Conservation (phyloP, 2,888 invertebrate genomes). For the Neoascia interrupta region DNA sequence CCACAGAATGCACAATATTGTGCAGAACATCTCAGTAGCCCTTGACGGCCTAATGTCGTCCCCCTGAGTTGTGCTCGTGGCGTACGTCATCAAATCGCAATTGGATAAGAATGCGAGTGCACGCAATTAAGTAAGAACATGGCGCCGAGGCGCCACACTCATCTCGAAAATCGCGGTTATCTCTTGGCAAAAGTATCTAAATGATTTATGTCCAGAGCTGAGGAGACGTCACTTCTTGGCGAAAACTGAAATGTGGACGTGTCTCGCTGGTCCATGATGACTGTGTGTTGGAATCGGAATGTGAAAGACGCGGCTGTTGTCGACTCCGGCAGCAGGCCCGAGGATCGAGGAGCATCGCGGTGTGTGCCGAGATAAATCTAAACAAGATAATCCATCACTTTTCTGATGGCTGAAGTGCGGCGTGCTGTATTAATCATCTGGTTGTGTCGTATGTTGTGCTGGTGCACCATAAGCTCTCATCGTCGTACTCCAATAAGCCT, state of each 20-base stretch:
- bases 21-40: constrained; percentile 25
- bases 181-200: constrained; percentile 55
- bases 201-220: constrained; percentile 65
- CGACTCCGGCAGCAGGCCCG: constrained; percentile 30
- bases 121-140: constrained; percentile 51
- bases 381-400: constrained; percentile 66
- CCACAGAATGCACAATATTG: constrained; percentile 9
- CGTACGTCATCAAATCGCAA: constrained; percentile 65
- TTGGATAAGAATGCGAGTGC: constrained; percentile 52
- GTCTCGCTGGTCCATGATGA: constrained; percentile 11
- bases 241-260: constrained; percentile 53
- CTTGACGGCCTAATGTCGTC: constrained; percentile 28
- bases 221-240: constrained; percentile 63
- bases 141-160: constrained; percentile 65
- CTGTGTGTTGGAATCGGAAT: constrained; percentile 52
- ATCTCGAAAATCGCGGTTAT: constrained; percentile 42
- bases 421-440: constrained; percentile 49
- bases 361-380: constrained; percentile 65
- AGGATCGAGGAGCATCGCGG: no score
- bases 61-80: constrained; percentile 7
- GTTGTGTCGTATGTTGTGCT: constrained; percentile 15
- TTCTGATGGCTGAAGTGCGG: constrained; percentile 62
- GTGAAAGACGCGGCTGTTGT: constrained; percentile 53
- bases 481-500: constrained; percentile 19
- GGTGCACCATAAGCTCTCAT: constrained; percentile 12